Evolutionary conservation across 2,888 invertebrate species (phyloP), one percentile per base, ranked within the genome.

Genomic region (Chrysolina americana): DNA sequence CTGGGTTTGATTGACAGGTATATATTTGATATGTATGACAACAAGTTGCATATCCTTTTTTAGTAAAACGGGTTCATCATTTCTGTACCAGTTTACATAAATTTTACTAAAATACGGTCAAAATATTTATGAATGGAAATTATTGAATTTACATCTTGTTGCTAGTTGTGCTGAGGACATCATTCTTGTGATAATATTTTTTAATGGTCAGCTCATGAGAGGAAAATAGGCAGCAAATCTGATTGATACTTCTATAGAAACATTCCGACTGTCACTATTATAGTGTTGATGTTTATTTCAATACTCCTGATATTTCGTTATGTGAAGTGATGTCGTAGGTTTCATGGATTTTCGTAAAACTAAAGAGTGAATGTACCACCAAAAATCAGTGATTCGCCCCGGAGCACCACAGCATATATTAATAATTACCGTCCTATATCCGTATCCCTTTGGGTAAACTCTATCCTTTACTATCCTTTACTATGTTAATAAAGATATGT

Each of bases 1-100:
- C 80, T 80, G 80, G 77, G 79, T 81, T 83, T 86, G 86, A 86
- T 86, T 85, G 85, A 85, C 85, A 84, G 85, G 81, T 76, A 78
- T 71, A 79, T 69, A 75, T 80, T 82, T 81, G 80, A 83, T 81
- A 82, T 83, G 83, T 81, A 82, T 79, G 82, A 81, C 81, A 77
- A 72, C 80, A 75, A 78, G 78, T 78, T 76, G 81, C 77, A 80
- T 82, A 82, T 77, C 83, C 84, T 83, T 83, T 83, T 83, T 77
- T 71, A 81, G 82, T 73, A 74, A 79, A 83, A 81, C 82, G 75
- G 82, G 83, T 83, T 80, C 82, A 80, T 82, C 83, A 83, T 84
- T 83, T 81, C 82, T 81, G 80, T 76, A 76, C 75, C 80, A 78
- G 77, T 79, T 81, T 82, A 81, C 83, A 82, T 83, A 82, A 82